Evolutionary conservation across 1,140 invertebrate species (phyloP).

Genomic region (Yoshiicerus persimilis): DNA sequence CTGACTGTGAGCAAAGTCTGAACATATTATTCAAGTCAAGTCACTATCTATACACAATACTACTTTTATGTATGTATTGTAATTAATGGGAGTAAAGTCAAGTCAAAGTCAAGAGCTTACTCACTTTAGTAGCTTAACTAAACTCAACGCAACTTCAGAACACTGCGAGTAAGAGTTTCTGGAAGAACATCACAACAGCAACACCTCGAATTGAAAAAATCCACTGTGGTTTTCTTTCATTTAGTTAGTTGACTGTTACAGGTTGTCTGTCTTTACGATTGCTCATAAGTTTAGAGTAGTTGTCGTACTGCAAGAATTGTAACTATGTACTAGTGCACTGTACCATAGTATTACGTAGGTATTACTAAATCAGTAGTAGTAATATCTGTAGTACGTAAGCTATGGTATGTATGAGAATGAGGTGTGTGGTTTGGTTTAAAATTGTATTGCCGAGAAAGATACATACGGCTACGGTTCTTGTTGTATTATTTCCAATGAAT

Average conservation of each 20-base stretch:
- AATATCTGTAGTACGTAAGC: neutral
- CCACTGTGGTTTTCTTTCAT: neutral
- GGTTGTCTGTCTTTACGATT: neutral
- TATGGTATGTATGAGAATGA: neutral
- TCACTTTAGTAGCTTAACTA: neutral
- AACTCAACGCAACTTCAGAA: neutral
- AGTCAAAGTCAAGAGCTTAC: neutral
- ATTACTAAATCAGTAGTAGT: neutral
- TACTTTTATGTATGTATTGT: neutral
- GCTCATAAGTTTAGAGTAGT: too few relatives aligned
- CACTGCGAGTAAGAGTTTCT: neutral
- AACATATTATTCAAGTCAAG: neutral
- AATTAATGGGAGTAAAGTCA: neutral
- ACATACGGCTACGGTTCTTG: neutral
- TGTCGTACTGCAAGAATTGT: neutral
- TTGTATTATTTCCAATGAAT: neutral
- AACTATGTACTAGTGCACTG: neutral
- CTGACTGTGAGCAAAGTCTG: too few relatives aligned
- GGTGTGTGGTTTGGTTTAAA: neutral
- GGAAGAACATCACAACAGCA: neutral
- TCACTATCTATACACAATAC: neutral
- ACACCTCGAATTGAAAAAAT: neutral
- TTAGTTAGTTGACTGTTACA: neutral
- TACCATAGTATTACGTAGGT: neutral
- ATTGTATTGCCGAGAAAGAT: neutral